Percentiles rank a stretch among this genome's conserved stretches.
phyloP scores from a whole-genome alignment of 1,140 invertebrate species.

The Diabrotica virgifera region DNA sequence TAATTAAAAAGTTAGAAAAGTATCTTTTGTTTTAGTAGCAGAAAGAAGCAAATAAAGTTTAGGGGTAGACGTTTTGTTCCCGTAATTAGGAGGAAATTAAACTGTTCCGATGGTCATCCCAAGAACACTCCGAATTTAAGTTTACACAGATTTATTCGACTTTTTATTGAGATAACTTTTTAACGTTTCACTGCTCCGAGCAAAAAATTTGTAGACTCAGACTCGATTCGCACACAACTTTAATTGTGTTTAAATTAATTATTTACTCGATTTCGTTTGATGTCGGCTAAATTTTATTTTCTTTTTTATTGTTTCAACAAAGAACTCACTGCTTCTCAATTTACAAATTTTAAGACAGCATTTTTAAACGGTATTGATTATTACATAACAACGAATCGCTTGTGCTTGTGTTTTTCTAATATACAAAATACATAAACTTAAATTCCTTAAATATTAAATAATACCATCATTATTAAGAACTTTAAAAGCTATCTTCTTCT shows the following conservation, averaged over 20 bases:
- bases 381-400: no score
- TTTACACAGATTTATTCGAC: constrained; percentile 15
- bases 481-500: no score
- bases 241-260: background rate
- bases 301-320: no score
- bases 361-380: no score
- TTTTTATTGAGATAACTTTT: constrained; percentile 11
- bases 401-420: no score
- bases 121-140: constrained; percentile 15
- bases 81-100: constrained; percentile 21
- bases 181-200: background rate
- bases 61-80: constrained; percentile 18
- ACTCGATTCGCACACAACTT: background rate
- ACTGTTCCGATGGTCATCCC: constrained; percentile 18
- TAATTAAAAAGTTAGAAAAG: constrained; percentile 48
- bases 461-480: no score
- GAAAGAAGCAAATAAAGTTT: constrained; percentile 16
- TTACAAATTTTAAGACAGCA: no score
- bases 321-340: no score
- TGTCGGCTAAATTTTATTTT: background rate
- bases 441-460: no score
- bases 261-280: background rate
- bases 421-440: no score
- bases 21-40: constrained; percentile 43
- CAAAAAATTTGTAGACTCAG: background rate